Conservation (phyloP, 2,888 invertebrate species). For the Tetrapedia diversipes region DNA sequence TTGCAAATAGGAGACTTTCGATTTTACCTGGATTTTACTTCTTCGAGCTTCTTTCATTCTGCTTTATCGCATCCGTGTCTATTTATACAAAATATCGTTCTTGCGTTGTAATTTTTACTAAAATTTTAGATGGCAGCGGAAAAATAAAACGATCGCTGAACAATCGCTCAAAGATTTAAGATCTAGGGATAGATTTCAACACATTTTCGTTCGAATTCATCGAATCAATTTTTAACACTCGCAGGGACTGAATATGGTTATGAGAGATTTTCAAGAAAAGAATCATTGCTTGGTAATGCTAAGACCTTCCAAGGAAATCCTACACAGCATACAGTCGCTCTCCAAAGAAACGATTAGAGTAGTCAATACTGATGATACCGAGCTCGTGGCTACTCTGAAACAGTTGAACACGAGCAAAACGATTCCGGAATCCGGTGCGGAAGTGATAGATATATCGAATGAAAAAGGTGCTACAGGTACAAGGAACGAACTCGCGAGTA, state of each 20-base stretch:
- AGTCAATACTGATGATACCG: slow-evolving; percentile 70
- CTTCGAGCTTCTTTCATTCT: background rate
- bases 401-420: slow-evolving; percentile 43
- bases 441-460: slow-evolving; percentile 41
- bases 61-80: background rate
- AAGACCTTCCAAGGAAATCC: slow-evolving; percentile 65
- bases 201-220: background rate
- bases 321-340: slow-evolving; percentile 70
- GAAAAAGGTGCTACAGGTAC: slow-evolving; percentile 1
- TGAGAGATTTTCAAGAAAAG: slow-evolving; percentile 71
- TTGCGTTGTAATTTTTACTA: background rate
- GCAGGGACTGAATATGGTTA: slow-evolving; percentile 72
- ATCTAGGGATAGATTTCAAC: slow-evolving; percentile 32
- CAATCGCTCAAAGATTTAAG: slow-evolving; percentile 1
- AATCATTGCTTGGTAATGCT: slow-evolving; percentile 70
- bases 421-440: slow-evolving; percentile 24
- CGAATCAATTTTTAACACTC: background rate
- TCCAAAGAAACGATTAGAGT: slow-evolving; percentile 66
- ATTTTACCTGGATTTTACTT: slow-evolving; percentile 29
- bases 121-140: background rate
- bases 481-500: slow-evolving; percentile 46
- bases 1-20: background rate
- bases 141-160: background rate
- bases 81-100: background rate
- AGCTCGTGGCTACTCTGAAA: slow-evolving; percentile 66